These are phyloP conservation scores for Pachyuromys duprasi DNA, from an alignment of 2,797 vertebrate species.

Conservation along the genomic window DNA sequence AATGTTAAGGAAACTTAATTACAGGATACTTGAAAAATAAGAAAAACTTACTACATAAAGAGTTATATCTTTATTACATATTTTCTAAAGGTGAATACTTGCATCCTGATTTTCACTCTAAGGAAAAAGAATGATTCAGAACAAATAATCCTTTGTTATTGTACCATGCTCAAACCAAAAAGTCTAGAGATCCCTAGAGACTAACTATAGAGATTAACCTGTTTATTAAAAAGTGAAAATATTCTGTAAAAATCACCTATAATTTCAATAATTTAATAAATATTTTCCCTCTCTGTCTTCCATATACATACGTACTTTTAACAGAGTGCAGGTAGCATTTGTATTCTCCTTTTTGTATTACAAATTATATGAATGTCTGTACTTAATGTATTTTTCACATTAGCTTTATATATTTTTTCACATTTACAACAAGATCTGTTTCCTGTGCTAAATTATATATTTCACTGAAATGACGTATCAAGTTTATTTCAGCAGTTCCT, in stretches of 20 bases:
- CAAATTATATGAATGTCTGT: background rate
- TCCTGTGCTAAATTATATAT: background rate
- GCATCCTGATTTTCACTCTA: background rate
- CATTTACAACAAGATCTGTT: background rate
- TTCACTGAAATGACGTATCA: background rate
- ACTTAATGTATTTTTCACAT: background rate
- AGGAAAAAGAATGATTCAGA: background rate
- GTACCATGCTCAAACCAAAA: background rate
- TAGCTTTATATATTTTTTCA: background rate
- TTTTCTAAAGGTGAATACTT: background rate
- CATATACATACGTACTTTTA: background rate
- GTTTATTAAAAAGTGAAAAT: background rate
- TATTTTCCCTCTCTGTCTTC: background rate
- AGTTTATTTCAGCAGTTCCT: constrained; percentile 6
- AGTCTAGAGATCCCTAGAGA: background rate
- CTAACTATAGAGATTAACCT: background rate
- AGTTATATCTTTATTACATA: background rate
- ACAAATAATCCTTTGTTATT: background rate
- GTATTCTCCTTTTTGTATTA: background rate
- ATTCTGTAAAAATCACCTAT: background rate
- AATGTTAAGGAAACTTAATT: constrained; percentile 34
- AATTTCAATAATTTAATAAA: background rate
- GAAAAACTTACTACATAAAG: constrained; percentile 32
- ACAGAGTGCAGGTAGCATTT: background rate
- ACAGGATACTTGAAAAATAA: background rate